Evolutionary conservation across 2,888 invertebrate species (phyloP), one percentile per base, ranked within the genome.

Genomic region (Doris montereyensis): DNA sequence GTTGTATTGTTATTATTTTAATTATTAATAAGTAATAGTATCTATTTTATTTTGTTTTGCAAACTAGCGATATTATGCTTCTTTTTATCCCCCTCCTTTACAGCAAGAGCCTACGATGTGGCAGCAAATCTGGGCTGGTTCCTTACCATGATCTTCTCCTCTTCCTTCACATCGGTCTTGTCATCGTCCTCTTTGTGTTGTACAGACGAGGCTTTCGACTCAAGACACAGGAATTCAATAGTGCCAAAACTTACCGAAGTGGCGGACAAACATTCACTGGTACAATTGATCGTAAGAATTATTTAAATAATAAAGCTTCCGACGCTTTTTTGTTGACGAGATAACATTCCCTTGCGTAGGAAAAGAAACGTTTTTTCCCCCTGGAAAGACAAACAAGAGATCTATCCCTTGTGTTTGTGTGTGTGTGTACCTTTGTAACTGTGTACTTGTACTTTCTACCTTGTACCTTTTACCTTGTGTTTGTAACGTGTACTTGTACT

Each of bases 121-220:
- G 84, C 90, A 2, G 88, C 90, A 34, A 90, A 88, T 80, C 89
- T 91, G 67, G 91, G 89, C 28, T 92, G 92, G 92, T 92, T 92
- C 84, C 86, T 92, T 26, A 91, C 91, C 3, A 87, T 92, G 81
- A 80, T 92, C 65, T 81, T 89, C 4, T 87, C 89, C 1, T 91
- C 2, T 83, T 89, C 2, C 81, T 91, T 3, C 88, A 89, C 34
- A 87, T 91, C 2, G 83, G 84, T 13, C 84, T 90, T 30, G 82
- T 88, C 10, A 83, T 89, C n/a, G 77, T 88, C 62, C 88, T 92
- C 65, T 88, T 87, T 76, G 81, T 80, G 58, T 41, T 78, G 58
- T 78, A 82, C 62, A 76, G 80, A 30, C 68, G 74, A 71, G 83
- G 84, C 8, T 75, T 78, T 26, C 26, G 80, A 21, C 78, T 82